Percentiles rank a stretch among this genome's conserved stretches.
phyloP scores from a whole-genome alignment of 2,888 invertebrate species.

The Hydraecia micacea region DNA sequence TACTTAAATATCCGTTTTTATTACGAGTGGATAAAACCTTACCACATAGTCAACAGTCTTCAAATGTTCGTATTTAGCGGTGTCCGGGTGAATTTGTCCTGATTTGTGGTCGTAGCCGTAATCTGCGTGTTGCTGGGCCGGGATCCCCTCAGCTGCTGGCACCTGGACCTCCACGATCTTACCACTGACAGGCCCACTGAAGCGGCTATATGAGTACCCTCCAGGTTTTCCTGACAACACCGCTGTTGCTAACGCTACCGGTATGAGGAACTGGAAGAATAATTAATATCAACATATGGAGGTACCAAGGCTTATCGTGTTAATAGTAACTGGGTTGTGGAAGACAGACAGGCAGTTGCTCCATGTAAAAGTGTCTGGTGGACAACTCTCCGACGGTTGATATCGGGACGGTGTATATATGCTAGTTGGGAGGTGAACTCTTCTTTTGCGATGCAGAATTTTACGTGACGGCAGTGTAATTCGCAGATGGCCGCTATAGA shows the following conservation, averaged over 20 bases:
- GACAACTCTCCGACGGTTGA: too few relatives aligned
- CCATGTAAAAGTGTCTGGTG: background rate
- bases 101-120: slow-evolving; percentile 88
- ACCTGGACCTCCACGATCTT: slow-evolving; percentile 90
- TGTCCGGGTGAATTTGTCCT: slow-evolving; percentile 86
- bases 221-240: slow-evolving; percentile 81
- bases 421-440: too few relatives aligned
- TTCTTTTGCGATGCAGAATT: too few relatives aligned
- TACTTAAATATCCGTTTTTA: background rate
- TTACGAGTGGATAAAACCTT: slow-evolving; percentile 43
- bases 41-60: slow-evolving; percentile 92
- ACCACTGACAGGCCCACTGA: slow-evolving; percentile 94
- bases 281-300: background rate
- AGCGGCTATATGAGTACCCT: slow-evolving; percentile 93
- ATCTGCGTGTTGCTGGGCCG: slow-evolving; percentile 87
- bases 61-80: slow-evolving; percentile 87
- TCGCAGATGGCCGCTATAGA: too few relatives aligned
- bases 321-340: background rate
- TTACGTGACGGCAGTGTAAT: too few relatives aligned
- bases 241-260: slow-evolving; percentile 75
- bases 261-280: slow-evolving; percentile 74
- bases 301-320: background rate
- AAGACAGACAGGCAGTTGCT: background rate
- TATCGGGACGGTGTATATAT: too few relatives aligned
- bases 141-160: slow-evolving; percentile 83